Evolutionary conservation across 1,140 invertebrate species (phyloP).

Genomic region (Hylaeus anthracinus): DNA sequence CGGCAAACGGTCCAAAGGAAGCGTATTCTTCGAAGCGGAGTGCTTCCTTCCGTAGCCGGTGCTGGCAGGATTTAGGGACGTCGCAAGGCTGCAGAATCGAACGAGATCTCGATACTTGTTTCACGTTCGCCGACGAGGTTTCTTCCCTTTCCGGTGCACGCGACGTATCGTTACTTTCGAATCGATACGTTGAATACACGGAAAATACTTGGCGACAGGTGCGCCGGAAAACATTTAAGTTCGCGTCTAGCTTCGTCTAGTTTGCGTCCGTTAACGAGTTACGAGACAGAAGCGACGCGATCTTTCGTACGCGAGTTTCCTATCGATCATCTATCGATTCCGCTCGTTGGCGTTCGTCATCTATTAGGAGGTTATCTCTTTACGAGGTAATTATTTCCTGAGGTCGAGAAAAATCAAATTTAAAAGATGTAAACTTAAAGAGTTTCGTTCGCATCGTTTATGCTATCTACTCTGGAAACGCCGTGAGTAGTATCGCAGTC

Average conservation of each 20-base stretch:
- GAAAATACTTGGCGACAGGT: constrained; percentile 46
- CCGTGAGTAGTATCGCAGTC: background rate
- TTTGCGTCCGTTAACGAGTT: background rate
- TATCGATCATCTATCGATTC: no score
- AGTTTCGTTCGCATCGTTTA: no score
- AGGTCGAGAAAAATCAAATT: background rate
- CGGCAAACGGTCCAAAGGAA: background rate
- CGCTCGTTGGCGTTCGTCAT: no score
- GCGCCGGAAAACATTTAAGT: constrained; percentile 1
- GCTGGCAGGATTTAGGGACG: background rate
- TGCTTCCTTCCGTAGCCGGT: background rate
- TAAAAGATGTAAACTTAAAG: no score
- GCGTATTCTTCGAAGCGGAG: background rate
- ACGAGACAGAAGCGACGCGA: no score
- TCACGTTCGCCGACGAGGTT: background rate
- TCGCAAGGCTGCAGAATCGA: background rate
- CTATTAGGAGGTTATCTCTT: background rate
- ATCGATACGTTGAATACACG: constrained; percentile 45
- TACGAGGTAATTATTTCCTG: background rate
- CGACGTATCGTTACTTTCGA: constrained; percentile 27
- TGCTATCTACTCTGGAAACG: background rate
- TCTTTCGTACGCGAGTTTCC: background rate
- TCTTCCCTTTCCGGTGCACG: constrained; percentile 25
- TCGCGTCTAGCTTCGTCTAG: background rate
- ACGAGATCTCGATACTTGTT: background rate